Percentiles rank a stretch among this genome's conserved stretches.
Conservation (phyloP, 2,797 vertebrate species). For the Sebastes trivittatus region DNA sequence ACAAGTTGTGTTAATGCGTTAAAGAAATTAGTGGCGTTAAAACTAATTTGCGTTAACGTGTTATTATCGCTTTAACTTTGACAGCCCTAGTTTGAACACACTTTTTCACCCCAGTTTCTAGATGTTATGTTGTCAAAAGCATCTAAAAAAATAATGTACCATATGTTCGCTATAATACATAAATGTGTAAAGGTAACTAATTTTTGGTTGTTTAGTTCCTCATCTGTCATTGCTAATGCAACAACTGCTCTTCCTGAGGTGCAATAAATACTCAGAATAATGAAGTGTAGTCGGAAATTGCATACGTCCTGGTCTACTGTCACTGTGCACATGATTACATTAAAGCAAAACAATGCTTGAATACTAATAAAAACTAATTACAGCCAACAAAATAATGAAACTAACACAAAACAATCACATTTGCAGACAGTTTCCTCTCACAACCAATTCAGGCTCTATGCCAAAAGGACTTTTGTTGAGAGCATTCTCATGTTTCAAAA, state of each 20-base stretch:
- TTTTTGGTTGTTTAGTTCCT: not conserved
- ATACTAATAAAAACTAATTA: not conserved
- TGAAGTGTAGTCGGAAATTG: not conserved
- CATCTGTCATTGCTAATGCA: not conserved
- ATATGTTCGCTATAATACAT: not conserved
- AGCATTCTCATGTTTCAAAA: conserved; percentile 70
- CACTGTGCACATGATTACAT: not conserved
- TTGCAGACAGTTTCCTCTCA: conserved; percentile 17
- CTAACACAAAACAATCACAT: not conserved
- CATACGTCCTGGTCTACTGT: not conserved
- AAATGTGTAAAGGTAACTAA: not conserved
- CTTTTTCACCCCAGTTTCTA: not conserved
- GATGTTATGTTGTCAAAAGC: not conserved
- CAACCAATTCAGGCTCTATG: conserved; percentile 29
- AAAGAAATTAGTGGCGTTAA: no score
- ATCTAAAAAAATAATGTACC: not conserved
- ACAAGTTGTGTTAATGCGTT: no score
- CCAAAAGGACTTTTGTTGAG: conserved; percentile 55
- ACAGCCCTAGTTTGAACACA: no score
- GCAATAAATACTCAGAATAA: not conserved
- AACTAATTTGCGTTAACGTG: no score
- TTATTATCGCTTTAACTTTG: no score
- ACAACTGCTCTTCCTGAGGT: not conserved
- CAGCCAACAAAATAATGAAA: not conserved
- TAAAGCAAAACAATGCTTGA: not conserved